phyloP scores from a whole-genome alignment of 2,113 vertebrate genomes.

The Engystomops pustulosus region DNA sequence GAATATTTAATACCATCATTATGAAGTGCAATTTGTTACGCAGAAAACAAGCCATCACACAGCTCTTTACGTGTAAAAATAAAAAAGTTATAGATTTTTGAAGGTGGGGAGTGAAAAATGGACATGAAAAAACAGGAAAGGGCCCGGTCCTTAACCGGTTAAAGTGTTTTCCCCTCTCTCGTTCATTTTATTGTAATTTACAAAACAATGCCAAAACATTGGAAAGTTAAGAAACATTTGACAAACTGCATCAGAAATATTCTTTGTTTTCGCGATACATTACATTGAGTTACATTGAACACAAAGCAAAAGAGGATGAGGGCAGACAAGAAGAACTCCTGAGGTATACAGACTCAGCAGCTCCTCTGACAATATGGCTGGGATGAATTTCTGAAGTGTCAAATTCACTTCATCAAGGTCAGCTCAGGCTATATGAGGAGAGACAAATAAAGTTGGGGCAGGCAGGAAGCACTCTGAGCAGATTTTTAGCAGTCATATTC shows the following conservation, averaged over 20 bases:
- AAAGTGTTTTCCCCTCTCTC: background rate
- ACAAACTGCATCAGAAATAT: background rate
- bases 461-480: constrained; percentile 1
- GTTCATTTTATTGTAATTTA: background rate
- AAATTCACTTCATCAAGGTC: constrained; percentile 36
- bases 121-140: no score
- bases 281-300: background rate
- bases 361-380: constrained; percentile 23
- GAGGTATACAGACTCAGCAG: constrained; percentile 14
- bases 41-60: no score
- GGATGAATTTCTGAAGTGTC: constrained; percentile 49
- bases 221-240: background rate
- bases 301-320: constrained; percentile 17
- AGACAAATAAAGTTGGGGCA: constrained; percentile 14
- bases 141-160: no score
- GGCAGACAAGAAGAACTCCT: constrained; percentile 30
- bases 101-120: no score
- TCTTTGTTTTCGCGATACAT: constrained; percentile 17
- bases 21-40: no score
- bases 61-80: no score
- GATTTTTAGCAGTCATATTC: constrained; percentile 20
- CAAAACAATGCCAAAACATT: background rate
- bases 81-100: no score
- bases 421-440: constrained; percentile 35
- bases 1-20: no score